Percentiles rank a stretch among this genome's conserved stretches.
Evolutionary conservation across 1,140 invertebrate species (phyloP).

Genomic region (Pseudoatta argentina): DNA sequence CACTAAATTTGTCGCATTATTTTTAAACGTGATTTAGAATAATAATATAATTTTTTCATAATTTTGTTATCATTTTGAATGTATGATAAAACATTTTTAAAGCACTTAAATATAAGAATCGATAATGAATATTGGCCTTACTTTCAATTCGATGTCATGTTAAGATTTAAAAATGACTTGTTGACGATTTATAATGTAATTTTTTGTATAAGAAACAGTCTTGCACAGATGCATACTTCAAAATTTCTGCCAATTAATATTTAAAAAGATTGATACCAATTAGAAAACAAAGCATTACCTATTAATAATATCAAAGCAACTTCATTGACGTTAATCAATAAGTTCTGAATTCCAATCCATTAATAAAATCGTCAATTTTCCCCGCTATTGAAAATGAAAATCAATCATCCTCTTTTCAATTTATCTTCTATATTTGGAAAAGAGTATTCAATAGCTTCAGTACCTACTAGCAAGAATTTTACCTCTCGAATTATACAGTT

Average conservation of each 20-base stretch:
- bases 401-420: constrained; percentile 26
- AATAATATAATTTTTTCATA: too few relatives aligned
- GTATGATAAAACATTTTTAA: too few relatives aligned
- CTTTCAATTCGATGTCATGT: background rate
- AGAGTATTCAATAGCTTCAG: background rate
- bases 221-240: background rate
- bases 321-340: constrained; percentile 11
- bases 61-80: too few relatives aligned
- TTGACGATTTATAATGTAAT: background rate
- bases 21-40: too few relatives aligned
- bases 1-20: too few relatives aligned
- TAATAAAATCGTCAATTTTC: constrained; percentile 10
- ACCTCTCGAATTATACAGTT: background rate
- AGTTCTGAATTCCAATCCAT: background rate
- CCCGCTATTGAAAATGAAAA: constrained; percentile 10
- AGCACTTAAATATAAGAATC: too few relatives aligned
- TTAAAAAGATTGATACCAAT: background rate
- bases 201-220: background rate
- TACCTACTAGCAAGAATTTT: background rate
- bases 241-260: too few relatives aligned
- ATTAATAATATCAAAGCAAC: background rate
- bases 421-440: constrained; percentile 17
- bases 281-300: background rate
- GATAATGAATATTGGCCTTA: too few relatives aligned
- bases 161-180: background rate